Conservation (phyloP, 1,140 invertebrate species). For the Calephelis virginiensis region DNA sequence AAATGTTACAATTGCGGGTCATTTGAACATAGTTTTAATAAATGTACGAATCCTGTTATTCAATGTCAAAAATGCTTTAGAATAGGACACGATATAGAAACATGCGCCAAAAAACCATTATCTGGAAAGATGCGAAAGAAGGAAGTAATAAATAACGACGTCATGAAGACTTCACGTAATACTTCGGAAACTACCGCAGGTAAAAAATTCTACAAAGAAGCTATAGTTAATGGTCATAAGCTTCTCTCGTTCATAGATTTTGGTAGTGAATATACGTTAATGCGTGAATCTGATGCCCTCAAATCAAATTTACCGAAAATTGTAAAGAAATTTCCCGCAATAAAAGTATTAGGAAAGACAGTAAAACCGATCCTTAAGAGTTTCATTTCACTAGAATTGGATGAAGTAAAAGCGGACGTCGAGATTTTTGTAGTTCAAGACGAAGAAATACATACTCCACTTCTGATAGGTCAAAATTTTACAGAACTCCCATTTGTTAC, state of each 20-base stretch:
- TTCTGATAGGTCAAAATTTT: constrained; percentile 16
- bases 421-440: constrained; percentile 1
- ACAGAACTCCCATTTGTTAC: constrained; percentile 11
- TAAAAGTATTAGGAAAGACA: background rate
- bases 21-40: too few species aligned
- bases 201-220: constrained; percentile 8
- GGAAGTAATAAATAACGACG: background rate
- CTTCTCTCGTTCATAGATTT: constrained; percentile 21
- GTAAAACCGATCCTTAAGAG: background rate
- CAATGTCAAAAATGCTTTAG: background rate
- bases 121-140: background rate
- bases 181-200: background rate
- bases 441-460: background rate
- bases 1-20: too few species aligned
- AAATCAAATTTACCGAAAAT: background rate
- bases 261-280: constrained; percentile 23
- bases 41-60: too few species aligned
- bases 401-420: background rate
- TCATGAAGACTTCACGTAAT: background rate
- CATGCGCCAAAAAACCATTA: background rate
- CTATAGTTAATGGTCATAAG: background rate
- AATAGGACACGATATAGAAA: constrained; percentile 3
- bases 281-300: constrained; percentile 5
- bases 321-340: background rate
- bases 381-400: background rate